These are phyloP conservation scores for Irena cyanogastra DNA, from an alignment of 2,113 vertebrate genomes.

Conservation along the genomic window DNA sequence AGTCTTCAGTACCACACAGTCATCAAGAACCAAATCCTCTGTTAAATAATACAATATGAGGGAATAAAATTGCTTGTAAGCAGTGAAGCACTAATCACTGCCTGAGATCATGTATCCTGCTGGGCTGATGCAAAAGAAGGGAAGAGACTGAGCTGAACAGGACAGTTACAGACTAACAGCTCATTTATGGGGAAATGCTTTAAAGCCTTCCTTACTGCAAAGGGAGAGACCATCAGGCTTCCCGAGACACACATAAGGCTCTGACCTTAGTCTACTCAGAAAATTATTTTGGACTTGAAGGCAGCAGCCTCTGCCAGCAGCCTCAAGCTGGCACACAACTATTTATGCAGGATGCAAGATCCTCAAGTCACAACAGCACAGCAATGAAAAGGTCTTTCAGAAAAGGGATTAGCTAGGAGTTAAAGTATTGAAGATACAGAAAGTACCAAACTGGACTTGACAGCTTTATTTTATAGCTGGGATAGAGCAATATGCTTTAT, in stretches of 20 bases:
- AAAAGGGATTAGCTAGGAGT: not conserved
- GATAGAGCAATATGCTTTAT: not conserved
- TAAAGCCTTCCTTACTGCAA: not conserved
- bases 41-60: not conserved
- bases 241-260: not conserved
- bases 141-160: not conserved
- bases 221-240: not conserved
- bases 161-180: not conserved
- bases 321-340: not conserved
- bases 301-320: constrained; percentile 2
- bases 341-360: not conserved
- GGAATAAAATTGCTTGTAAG: not conserved
- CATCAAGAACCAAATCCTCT: not conserved
- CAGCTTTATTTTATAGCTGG: not conserved
- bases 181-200: not conserved
- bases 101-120: not conserved
- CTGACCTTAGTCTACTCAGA: not conserved
- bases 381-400: not conserved
- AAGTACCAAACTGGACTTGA: not conserved
- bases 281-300: not conserved
- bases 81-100: not conserved
- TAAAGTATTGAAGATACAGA: not conserved
- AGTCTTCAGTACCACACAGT: not conserved
- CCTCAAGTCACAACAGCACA: not conserved
- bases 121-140: not conserved